Evolutionary conservation across 92 coral and sea anemone genomes (phyloP).

Genomic region (Porites lobata): DNA sequence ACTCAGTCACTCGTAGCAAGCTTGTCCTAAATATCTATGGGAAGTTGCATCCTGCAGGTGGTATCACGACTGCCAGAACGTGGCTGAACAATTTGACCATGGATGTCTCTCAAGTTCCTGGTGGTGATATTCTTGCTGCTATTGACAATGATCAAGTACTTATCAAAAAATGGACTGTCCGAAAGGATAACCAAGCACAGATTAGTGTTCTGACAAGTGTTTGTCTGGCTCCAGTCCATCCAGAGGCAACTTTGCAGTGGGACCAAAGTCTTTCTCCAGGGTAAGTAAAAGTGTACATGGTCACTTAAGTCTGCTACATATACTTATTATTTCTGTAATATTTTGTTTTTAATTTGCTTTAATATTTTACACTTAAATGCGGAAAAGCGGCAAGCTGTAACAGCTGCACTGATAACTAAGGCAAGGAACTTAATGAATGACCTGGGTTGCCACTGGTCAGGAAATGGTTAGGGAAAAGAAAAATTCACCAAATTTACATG

Average conservation of each 20-base stretch:
- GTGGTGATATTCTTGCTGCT: conserved; percentile 37
- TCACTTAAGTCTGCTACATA: too few relatives aligned
- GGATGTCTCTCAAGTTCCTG: conserved; percentile 31
- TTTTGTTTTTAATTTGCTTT: too few relatives aligned
- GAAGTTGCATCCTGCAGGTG: conserved; percentile 28
- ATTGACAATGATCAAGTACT: conserved; percentile 56
- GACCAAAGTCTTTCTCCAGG: conserved; percentile 43
- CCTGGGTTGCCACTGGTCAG: too few relatives aligned
- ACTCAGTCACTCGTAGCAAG: conserved; percentile 9
- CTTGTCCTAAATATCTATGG: background rate
- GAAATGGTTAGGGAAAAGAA: background rate
- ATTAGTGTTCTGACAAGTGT: conserved; percentile 60
- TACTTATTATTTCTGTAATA: too few relatives aligned
- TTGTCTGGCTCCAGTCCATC: conserved; percentile 37
- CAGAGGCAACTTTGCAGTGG: conserved; percentile 15
- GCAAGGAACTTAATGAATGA: too few relatives aligned
- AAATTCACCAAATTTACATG: background rate
- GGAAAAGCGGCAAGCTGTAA: too few relatives aligned
- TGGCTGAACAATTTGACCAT: conserved; percentile 41
- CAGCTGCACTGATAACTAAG: too few relatives aligned
- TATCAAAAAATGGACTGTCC: conserved; percentile 46
- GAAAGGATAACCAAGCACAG: conserved; percentile 54
- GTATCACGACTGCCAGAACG: conserved; percentile 3
- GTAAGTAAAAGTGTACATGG: conserved; percentile 34
- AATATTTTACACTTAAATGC: too few relatives aligned